Base-by-base conservation (phyloP, 2,113 vertebrate species). In the Lanius ludovicianus region DNA sequence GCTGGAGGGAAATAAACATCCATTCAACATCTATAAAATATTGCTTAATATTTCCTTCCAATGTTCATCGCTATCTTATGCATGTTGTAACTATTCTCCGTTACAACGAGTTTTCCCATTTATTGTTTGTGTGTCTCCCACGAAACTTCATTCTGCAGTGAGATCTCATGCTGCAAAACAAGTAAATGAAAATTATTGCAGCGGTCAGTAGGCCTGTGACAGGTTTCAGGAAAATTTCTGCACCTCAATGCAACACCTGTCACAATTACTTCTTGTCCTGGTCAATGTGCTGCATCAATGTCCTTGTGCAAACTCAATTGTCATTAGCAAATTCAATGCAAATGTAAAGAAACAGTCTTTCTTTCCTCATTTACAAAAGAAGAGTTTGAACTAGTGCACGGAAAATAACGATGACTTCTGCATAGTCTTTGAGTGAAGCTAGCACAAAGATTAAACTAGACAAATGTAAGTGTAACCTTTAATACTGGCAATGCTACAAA, bases 261-360 rank as follows among this genome's bases (percentile, higher is more conserved):
- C 65, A 27, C 35, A 56, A 16, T 46, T 86, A 5, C 22, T 74
- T 68, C 30, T 55, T 53, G 17, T n/a, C 5, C n/a, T 2, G 6
- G 16, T 67, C 52, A 24, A 46, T 1, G 2, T 49, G 47, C 25
- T 82, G 30, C 52, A 59, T 6, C 39, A 55, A 27, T 0, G 0
- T 42, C 17, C 2, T 15, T 24, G 10, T 13, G 42, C 2, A 1
- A 87, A 50, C 8, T 47, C 44, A 52, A 28, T 5, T 67, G 20
- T 78, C 2, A 0, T n/a, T 31, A 35, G 11, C 47, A 75, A 77
- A 65, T 63, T 85, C 33, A 68, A 11, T 22, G 23, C 17, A 70
- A 73, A 33, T 46, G 15, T 63, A 62, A 78, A 69, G 33, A 42
- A 90, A 35, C 8, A 41, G 23, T 49, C 15, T 68, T 90, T 70